Conservation (phyloP, 2,113 vertebrate species). For the Girardinichthys multiradiatus region DNA sequence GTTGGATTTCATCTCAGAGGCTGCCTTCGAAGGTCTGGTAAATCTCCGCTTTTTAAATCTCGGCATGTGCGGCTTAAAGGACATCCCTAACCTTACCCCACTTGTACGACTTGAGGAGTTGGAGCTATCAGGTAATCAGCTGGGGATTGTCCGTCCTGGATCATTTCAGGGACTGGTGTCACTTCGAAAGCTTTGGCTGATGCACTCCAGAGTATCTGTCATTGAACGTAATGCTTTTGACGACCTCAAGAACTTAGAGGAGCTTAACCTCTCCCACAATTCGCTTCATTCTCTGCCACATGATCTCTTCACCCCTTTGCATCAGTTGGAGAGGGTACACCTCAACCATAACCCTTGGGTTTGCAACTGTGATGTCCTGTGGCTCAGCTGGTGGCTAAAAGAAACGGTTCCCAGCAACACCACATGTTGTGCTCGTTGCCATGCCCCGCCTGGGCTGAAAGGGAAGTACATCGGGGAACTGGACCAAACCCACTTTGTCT, state of each 20-base stretch:
- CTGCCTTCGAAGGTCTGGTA: constrained; percentile 93
- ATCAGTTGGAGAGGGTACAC: constrained; percentile 92
- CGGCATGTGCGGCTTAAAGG: constrained; percentile 97
- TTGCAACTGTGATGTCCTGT: constrained; percentile 96
- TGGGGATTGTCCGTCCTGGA: constrained; percentile 89
- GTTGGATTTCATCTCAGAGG: constrained; percentile 95
- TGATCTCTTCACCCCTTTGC: constrained; percentile 95
- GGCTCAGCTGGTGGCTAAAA: constrained; percentile 98
- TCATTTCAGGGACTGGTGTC: constrained; percentile 95
- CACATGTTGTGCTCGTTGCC: constrained; percentile 96
- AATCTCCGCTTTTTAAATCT: constrained; percentile 95
- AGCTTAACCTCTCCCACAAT: constrained; percentile 96
- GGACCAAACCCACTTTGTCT: constrained; percentile 95
- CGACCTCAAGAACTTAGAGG: constrained; percentile 94
- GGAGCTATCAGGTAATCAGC: constrained; percentile 91
- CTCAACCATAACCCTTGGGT: constrained; percentile 98
- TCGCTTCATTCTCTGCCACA: constrained; percentile 94
- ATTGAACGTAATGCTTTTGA: constrained; percentile 98
- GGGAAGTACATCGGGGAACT: constrained; percentile 93
- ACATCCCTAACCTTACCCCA: constrained; percentile 94
- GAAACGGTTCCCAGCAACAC: constrained; percentile 97
- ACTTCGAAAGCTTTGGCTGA: constrained; percentile 92
- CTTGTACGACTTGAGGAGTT: constrained; percentile 91
- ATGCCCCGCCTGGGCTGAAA: constrained; percentile 89
- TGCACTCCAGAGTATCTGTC: constrained; percentile 93